Base-by-base conservation (phyloP, 2,888 invertebrate genomes). In the Capitulum mitella region DNA sequence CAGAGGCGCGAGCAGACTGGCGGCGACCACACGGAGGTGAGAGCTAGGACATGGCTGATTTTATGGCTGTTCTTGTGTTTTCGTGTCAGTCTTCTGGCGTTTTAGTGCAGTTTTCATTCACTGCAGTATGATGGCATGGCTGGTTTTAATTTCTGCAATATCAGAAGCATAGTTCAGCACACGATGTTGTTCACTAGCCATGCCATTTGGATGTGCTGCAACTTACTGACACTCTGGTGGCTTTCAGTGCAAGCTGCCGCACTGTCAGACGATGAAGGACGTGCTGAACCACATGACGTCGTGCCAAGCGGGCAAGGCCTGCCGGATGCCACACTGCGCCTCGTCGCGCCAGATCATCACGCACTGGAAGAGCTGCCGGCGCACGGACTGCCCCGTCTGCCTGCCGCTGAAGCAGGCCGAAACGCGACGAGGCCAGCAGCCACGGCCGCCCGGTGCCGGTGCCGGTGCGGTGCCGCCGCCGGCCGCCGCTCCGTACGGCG, bases 231-330 rank as follows among this genome's bases (percentile, higher is more conserved):
- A 10, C 48, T 32, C 3, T 29, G 8, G 34, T 75, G 43, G 80
- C 48, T 82, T 83, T 0, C 85, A 87, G 84, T 99, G 99, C 86
- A 91, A 91, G 40, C 89, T 99, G 82, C 97, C 97, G n/a, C 98
- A 99, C 86, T 99, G 99, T 87, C 93, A 94, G 86, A 98, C 98
- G 8, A 99, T 99, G 99, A 98, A 99, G 86, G 95, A 93, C 83
- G 98, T 99, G 29, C 88, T 99, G 82, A 95, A 93, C 84, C 99
- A 99, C 85, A 98, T 99, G 98, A 97, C 96, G 83, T 94, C 92
- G 22, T 99, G 99, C 87, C 92, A 92, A 86, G 93, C 93, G 32
- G 98, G 98, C 78, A 94, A 94, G 86, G 92, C 91, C 84, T 96
- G 96, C 86, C 89, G 91, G 80, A 94, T 97, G 81, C 93, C 98